phyloP scores from a whole-genome alignment of 2,888 invertebrate species.

The Drosophila pegasa region DNA sequence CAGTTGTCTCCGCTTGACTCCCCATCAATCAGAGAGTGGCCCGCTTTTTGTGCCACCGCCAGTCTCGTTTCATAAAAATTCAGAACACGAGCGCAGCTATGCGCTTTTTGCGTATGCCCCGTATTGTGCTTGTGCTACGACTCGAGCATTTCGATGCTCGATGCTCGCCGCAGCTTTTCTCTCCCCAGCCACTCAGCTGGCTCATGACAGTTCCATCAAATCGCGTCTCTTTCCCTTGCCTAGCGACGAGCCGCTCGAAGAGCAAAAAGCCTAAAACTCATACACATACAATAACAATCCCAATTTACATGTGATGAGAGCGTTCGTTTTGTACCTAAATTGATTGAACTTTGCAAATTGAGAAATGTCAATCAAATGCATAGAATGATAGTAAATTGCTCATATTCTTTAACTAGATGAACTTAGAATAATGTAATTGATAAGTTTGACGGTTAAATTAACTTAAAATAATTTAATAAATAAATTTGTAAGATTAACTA shows the following conservation, averaged over 20 bases:
- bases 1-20: conserved; percentile 76
- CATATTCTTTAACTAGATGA: background rate
- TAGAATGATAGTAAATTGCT: background rate
- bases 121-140: conserved; percentile 24
- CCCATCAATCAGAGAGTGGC: conserved; percentile 72
- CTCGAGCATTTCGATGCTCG: conserved; percentile 20
- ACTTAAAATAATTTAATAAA: too few relatives aligned
- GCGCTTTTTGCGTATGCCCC: conserved; percentile 58
- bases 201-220: conserved; percentile 40
- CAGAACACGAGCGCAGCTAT: conserved; percentile 68
- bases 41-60: conserved; percentile 43
- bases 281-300: background rate
- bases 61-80: conserved; percentile 71
- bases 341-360: background rate
- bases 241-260: background rate
- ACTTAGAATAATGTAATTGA: background rate
- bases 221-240: background rate
- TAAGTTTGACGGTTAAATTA: background rate
- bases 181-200: conserved; percentile 25
- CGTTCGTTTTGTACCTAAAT: background rate
- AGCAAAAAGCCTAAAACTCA: background rate
- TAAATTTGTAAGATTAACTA: background rate
- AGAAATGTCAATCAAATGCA: background rate
- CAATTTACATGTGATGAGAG: background rate
- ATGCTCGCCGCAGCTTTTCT: conserved; percentile 23